Conservation (phyloP, 53 echinoderm and acorn worm genomes). For the Antedon mediterranea region DNA sequence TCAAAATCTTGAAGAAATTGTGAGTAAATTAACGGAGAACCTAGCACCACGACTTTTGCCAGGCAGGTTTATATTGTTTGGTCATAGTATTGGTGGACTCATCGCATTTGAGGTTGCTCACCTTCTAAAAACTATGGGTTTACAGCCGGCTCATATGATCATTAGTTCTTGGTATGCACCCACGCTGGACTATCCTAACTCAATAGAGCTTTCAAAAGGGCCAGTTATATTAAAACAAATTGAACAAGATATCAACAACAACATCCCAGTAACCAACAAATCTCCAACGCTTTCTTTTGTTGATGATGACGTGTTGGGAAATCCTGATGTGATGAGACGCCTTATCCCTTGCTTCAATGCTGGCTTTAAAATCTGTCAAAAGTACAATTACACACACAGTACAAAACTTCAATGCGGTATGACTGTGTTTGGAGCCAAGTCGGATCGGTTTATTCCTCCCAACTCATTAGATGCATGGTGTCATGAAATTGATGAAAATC, state of each 20-base stretch:
- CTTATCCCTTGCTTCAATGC: background rate
- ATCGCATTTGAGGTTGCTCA: slow-evolving; percentile 42
- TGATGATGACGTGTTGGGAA: background rate
- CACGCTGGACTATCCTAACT: slow-evolving; percentile 29
- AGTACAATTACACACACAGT: background rate
- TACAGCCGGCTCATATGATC: slow-evolving; percentile 20
- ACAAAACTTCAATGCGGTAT: background rate
- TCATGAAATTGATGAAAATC: background rate
- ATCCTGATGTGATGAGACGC: background rate
- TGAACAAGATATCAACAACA: background rate
- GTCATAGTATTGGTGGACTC: slow-evolving; percentile 38
- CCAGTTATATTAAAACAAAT: background rate
- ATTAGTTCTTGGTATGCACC: slow-evolving; percentile 51
- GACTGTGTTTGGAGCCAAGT: background rate
- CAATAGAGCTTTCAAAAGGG: slow-evolving; percentile 14
- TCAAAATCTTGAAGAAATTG: slow-evolving; percentile 7
- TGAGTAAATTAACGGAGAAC: slow-evolving; percentile 2
- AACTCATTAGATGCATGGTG: background rate
- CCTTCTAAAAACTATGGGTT: slow-evolving; percentile 6
- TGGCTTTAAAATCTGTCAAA: background rate
- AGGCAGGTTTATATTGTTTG: slow-evolving; percentile 28
- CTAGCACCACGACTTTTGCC: background rate
- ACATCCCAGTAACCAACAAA: background rate
- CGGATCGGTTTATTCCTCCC: background rate
- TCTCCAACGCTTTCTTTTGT: background rate